These are phyloP conservation scores for Ochotona curzoniae DNA, from an alignment of 2,113 vertebrate species.

Conservation along the genomic window DNA sequence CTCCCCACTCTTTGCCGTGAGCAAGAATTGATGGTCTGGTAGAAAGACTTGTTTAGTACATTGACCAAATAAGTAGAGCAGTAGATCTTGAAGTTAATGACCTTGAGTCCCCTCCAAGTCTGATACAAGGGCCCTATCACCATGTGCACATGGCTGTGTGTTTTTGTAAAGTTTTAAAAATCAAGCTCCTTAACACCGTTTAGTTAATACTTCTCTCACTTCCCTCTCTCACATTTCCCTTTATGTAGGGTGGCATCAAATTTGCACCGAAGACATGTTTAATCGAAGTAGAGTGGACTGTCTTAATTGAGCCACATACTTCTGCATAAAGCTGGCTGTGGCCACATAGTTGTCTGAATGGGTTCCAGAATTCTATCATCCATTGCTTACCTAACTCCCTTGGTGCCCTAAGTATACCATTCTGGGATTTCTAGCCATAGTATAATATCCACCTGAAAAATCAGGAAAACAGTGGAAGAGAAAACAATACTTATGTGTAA, in stretches of 20 bases:
- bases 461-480: not conserved
- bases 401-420: not conserved
- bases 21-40: not conserved
- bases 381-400: not conserved
- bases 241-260: not conserved
- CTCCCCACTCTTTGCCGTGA: not conserved
- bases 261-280: not conserved
- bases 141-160: not conserved
- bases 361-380: not conserved
- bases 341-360: not conserved
- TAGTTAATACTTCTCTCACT: not conserved
- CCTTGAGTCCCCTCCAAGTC: not conserved
- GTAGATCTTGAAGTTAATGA: not conserved
- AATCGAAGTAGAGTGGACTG: not conserved
- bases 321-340: not conserved
- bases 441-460: not conserved
- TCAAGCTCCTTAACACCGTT: not conserved
- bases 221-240: not conserved
- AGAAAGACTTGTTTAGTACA: not conserved
- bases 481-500: not conserved
- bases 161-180: not conserved
- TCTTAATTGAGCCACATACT: not conserved
- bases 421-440: no score
- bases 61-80: not conserved
- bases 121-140: not conserved